These are phyloP conservation scores for Delia radicum DNA, from an alignment of 1,140 invertebrate genomes.

Conservation along the genomic window DNA sequence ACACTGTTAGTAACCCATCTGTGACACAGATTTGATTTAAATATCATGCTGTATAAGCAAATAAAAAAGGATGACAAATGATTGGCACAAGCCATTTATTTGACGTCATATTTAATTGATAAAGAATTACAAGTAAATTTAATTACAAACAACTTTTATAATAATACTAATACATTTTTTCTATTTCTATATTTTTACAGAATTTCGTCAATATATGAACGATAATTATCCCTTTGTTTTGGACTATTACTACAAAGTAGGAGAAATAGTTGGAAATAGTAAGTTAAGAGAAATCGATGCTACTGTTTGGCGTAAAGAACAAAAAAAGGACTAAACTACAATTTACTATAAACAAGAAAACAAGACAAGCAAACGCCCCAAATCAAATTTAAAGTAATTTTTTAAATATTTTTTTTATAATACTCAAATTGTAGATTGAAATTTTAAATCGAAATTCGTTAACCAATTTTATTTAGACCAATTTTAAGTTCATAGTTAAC, in stretches of 20 bases:
- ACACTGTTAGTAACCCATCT: no score
- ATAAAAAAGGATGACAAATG: no score
- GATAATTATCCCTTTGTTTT: slow-evolving; percentile 64
- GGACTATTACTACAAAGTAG: slow-evolving; percentile 64
- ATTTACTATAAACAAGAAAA: slow-evolving; percentile 45
- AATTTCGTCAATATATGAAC: slow-evolving; percentile 62
- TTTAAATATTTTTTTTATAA: not conserved
- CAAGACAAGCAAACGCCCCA: not conserved
- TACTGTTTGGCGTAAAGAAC: slow-evolving; percentile 56
- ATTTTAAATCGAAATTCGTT: not conserved
- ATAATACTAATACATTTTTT: not conserved
- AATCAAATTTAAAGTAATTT: not conserved
- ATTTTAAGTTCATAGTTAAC: no score
- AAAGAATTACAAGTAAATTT: no score
- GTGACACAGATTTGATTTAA: no score
- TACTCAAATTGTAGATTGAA: not conserved
- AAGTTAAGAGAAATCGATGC: slow-evolving; percentile 59
- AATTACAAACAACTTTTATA: no score
- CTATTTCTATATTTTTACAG: slow-evolving; percentile 49
- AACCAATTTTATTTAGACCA: no score
- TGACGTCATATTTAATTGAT: no score
- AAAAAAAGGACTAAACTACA: slow-evolving; percentile 27
- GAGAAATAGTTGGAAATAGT: slow-evolving; percentile 60
- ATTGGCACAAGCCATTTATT: no score
- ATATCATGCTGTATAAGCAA: no score